Evolutionary conservation across 2,888 invertebrate species (phyloP), one percentile per base, ranked within the genome.

Genomic region (Ormyrus labotus): DNA sequence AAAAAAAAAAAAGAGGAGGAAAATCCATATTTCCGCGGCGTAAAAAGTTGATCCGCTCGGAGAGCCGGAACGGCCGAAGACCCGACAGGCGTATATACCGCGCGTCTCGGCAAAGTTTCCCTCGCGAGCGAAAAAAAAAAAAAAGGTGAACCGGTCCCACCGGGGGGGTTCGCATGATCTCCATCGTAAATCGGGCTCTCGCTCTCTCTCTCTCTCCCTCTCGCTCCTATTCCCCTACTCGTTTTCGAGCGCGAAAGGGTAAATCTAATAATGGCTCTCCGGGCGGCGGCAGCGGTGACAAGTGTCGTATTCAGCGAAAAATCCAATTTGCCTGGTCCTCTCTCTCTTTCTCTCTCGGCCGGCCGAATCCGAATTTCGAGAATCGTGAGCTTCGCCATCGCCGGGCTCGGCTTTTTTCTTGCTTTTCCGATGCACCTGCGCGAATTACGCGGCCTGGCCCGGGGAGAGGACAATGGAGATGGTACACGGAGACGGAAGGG

Each of bases 231-330:
- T 19, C 19, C 19, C 19, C 19, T 58, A 73, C 76, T 79, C 72
- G 75, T 80, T 79, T 76, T 64, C 63, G 7, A 63, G 67, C 77
- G 76, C 77, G 70, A 84, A 86, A 71, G 85, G 83, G 82, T 83
- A 83, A 85, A 87, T 85, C 85, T 84, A 85, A 85, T 87, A 86
- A 83, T 79, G 80, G 73, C 79, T 13, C 34, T 64, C 60, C n/a
- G 11, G 3, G 13, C 9, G 45, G 64, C 11, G 60, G 63, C 8
- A 45, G 61, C 69, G 70, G 74, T 76, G 85, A 85, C 82, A 85
- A 83, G 80, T 84, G 84, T 83, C 82, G 74, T 63, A 68, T 81
- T 82, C 75, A 65, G 63, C 13, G 73, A 81, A 79, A 83, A 82
- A 82, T 80, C 73, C 76, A 80, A 82, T 82, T 82, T 76, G 63